A percentile compares a stretch with the other conserved stretches of the same genome.
Evolutionary conservation across 2,797 vertebrate species (phyloP).

Genomic region (Florisuga fusca): DNA sequence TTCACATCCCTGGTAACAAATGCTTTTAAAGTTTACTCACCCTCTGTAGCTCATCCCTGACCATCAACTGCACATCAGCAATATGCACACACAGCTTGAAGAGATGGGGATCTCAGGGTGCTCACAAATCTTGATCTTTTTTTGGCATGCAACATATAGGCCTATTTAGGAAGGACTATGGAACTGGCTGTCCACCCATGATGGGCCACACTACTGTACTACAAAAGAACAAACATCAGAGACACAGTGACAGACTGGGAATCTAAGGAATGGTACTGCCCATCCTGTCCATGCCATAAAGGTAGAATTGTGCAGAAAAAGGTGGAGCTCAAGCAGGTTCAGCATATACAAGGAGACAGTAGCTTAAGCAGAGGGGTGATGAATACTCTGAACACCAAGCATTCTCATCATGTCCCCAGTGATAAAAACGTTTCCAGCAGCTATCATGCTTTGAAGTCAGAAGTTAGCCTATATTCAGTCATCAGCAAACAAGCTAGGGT

Average conservation of each 20-base stretch:
- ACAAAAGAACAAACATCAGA: neutral
- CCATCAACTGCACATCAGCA: neutral
- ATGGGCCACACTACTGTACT: neutral
- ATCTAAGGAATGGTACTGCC: neutral
- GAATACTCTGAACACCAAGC: neutral
- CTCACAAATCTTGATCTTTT: neutral
- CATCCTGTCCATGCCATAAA: neutral
- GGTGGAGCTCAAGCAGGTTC: neutral
- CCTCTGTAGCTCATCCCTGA: neutral
- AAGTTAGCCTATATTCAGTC: neutral
- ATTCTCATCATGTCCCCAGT: neutral
- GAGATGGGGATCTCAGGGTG: neutral
- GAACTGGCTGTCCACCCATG: neutral
- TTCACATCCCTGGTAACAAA: neutral
- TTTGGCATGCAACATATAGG: neutral
- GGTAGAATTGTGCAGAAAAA: neutral
- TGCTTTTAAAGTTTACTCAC: neutral
- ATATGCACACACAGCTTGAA: rapidly evolving
- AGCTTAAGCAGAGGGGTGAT: neutral
- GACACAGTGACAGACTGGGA: neutral
- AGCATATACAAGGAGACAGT: neutral
- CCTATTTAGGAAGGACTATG: neutral
- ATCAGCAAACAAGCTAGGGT: neutral
- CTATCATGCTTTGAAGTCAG: neutral
- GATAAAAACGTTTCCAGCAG: neutral